Percentiles rank a stretch among this genome's conserved stretches.
phyloP scores from a whole-genome alignment of 2,888 invertebrate genomes.

The Clusia tigrina region DNA sequence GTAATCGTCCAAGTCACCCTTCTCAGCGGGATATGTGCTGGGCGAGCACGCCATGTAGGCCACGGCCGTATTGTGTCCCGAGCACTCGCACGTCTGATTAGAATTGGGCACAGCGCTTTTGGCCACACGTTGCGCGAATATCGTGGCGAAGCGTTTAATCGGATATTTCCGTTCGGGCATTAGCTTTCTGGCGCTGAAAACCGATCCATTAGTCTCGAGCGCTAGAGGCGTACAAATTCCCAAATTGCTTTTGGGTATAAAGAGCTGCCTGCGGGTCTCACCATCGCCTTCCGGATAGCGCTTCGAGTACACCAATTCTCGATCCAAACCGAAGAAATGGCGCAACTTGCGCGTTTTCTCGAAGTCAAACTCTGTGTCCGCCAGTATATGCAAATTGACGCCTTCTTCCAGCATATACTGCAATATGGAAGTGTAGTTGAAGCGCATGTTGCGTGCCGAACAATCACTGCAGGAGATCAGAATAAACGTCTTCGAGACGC shows the following conservation, averaged over 20 bases:
- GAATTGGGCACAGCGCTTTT: constrained; percentile 69
- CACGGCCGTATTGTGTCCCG: constrained; percentile 72
- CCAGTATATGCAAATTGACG: constrained; percentile 81
- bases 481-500: constrained; percentile 83
- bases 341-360: constrained; percentile 77
- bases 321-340: constrained; percentile 82
- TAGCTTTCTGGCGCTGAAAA: constrained; percentile 72
- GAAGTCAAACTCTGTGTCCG: constrained; percentile 81
- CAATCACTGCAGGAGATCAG: constrained; percentile 83
- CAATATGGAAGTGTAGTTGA: constrained; percentile 84
- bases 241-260: constrained; percentile 76
- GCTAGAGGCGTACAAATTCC: constrained; percentile 84
- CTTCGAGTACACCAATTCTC: constrained; percentile 78
- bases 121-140: constrained; percentile 74
- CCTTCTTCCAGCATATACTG: constrained; percentile 83
- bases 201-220: constrained; percentile 81
- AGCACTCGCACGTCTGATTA: constrained; percentile 76
- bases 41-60: constrained; percentile 74
- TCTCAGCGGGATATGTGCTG: constrained; percentile 61
- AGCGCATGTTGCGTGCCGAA: constrained; percentile 74
- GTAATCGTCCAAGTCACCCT: constrained; percentile 51
- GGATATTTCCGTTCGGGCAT: constrained; percentile 68
- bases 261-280: constrained; percentile 76
- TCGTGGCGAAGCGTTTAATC: constrained; percentile 71
- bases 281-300: constrained; percentile 80